Evolutionary conservation across 2,888 invertebrate genomes (phyloP), one percentile per base, ranked within the genome.

Genomic region (Leptogaster cylindrica): DNA sequence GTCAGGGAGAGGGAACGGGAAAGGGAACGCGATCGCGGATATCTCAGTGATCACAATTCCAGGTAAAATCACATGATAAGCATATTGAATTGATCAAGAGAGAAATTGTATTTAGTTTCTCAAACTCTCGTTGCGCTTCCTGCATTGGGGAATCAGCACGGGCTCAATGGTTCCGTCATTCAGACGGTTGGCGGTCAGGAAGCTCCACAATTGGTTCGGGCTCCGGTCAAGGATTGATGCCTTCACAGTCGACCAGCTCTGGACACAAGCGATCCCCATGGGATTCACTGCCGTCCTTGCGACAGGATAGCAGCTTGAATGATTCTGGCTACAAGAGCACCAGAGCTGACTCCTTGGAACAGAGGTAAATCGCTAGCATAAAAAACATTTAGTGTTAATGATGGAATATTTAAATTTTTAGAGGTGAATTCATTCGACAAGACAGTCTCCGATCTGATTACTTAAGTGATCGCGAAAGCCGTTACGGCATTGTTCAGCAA

Each of bases 401-500:
- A 36, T 18, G 1, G 44, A n/a, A 5, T 20, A 31, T 23, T 41
- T 55, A 18, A 6, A 25, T 74, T 75, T 83, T 82, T 14, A 93
- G 93, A 77, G 90, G 91, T 67, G 88, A 91, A 74, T 93, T 93
- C 78, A 93, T 94, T 80, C 87, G 93, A 10, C 93, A 94, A 83
- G 93, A 94, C 82, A 93, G 93, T 79, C 85, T 93, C 71, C 87
- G 93, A 58, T 93, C 93, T 1, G 93, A 93, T 79, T 95, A 94
- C 83, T 87, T 93, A 82, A 93, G 93, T 78, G 95, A 94, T 82
- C 87, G 93, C 71, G 94, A 93, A 77, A 88, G 91, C 14, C 88
- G 92, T 74, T 91, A 91, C 77, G 93, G 93, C 73, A 93, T 95
- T 79, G 92, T 94, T 74, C 94, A 95, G 82, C 95, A 95, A 81